Percentiles rank a stretch among this genome's conserved stretches.
Evolutionary conservation across 2,888 invertebrate species (phyloP).

Genomic region (Sarcophaga variegata): DNA sequence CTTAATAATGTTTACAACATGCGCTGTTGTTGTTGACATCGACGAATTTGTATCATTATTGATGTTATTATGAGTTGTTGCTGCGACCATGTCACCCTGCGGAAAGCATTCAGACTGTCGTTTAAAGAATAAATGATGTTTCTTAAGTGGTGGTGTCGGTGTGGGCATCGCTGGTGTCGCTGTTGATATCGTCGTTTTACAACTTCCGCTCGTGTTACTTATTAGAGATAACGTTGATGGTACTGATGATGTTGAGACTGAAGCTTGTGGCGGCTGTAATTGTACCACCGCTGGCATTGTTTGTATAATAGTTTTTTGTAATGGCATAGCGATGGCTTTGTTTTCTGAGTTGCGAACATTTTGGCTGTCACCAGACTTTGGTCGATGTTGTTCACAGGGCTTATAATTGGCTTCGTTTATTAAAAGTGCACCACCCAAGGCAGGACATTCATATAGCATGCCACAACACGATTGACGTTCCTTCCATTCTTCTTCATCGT

Average conservation of each 20-base stretch:
- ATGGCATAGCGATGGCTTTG: slow-evolving; percentile 2
- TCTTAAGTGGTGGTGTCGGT: slow-evolving; percentile 78
- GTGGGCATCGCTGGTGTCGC: slow-evolving; percentile 46
- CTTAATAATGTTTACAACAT: slow-evolving; percentile 56
- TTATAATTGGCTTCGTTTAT: slow-evolving; percentile 77
- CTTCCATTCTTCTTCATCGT: slow-evolving; percentile 77
- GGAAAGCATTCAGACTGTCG: slow-evolving; percentile 80
- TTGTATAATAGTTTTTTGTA: slow-evolving; percentile 64
- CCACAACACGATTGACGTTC: slow-evolving; percentile 80
- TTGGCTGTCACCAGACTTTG: slow-evolving; percentile 17
- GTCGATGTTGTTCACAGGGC: slow-evolving; percentile 78
- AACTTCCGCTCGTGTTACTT: not conserved
- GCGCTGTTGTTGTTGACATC: not conserved
- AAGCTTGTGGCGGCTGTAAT: slow-evolving; percentile 57
- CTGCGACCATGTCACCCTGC: slow-evolving; percentile 72
- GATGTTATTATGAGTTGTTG: slow-evolving; percentile 52
- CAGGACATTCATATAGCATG: slow-evolving; percentile 73
- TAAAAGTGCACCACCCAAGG: slow-evolving; percentile 75
- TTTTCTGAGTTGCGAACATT: not conserved
- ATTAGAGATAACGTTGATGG: not conserved
- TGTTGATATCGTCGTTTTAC: slow-evolving; percentile 8
- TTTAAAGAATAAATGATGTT: slow-evolving; percentile 81
- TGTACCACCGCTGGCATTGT: slow-evolving; percentile 68
- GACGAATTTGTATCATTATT: slow-evolving; percentile 49
- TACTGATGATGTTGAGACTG: slow-evolving; percentile 23